These are phyloP conservation scores for Seira ritae DNA, from an alignment of 2,888 invertebrate genomes.

Conservation along the genomic window DNA sequence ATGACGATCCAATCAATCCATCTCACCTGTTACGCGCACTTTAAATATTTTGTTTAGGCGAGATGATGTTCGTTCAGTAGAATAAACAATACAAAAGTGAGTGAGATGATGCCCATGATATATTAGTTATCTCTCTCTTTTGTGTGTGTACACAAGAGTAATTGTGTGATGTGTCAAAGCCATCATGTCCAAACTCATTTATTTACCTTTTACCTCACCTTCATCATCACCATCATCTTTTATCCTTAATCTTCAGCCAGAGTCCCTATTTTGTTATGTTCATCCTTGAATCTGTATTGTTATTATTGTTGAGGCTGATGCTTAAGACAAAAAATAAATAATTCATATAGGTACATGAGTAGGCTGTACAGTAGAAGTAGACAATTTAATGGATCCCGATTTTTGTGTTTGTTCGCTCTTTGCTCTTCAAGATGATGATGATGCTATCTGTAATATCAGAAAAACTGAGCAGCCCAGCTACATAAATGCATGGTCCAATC, in stretches of 20 bases:
- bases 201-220: conserved; percentile 29
- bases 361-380: no score
- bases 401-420: no score
- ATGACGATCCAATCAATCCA: conserved; percentile 37
- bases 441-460: no score
- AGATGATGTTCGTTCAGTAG: background rate
- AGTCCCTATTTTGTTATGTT: no score
- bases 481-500: background rate
- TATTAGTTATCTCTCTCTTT: conserved; percentile 41
- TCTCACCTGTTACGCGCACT: background rate
- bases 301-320: no score
- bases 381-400: no score
- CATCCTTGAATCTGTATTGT: no score
- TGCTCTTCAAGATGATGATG: no score
- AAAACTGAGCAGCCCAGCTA: conserved; percentile 43
- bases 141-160: conserved; percentile 45
- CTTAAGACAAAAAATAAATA: no score
- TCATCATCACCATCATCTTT: conserved; percentile 26
- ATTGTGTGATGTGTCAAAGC: conserved; percentile 56
- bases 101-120: conserved; percentile 36
- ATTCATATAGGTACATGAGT: no score
- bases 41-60: no score
- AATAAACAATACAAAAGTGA: conserved; percentile 59
- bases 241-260: conserved; percentile 14
- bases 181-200: conserved; percentile 15